Evolutionary conservation across 2,113 vertebrate species (phyloP).

Genomic region (Thalassoma bifasciatum): DNA sequence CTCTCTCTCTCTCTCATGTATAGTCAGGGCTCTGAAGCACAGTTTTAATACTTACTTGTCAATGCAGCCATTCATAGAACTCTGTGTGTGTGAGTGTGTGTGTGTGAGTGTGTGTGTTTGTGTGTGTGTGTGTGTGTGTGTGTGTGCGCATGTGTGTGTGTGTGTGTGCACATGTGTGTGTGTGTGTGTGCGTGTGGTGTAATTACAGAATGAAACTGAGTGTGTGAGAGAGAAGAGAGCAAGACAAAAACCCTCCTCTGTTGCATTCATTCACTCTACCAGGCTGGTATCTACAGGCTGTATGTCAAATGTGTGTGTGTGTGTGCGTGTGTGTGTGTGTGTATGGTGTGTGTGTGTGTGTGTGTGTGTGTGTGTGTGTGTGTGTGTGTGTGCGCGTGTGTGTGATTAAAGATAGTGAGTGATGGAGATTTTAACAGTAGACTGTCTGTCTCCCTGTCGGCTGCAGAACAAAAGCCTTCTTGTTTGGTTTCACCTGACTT

Average conservation of each 20-base stretch:
- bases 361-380: slow-evolving; percentile 19
- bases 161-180: neutral
- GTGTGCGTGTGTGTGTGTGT: slow-evolving; percentile 20
- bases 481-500: slow-evolving; percentile 69
- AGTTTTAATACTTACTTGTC: slow-evolving; percentile 14
- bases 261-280: slow-evolving; percentile 7
- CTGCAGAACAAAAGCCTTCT: slow-evolving; percentile 49
- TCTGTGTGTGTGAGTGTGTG: neutral
- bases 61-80: slow-evolving; percentile 42
- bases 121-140: neutral
- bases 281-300: neutral
- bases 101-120: too few species aligned
- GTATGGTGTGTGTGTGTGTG: slow-evolving; percentile 9
- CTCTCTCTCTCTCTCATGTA: too few species aligned
- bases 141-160: neutral
- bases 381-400: neutral
- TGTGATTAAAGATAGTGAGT: slow-evolving; percentile 68
- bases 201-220: slow-evolving; percentile 15
- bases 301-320: slow-evolving; percentile 12
- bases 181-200: neutral
- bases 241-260: slow-evolving; percentile 39
- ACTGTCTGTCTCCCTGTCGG: slow-evolving; percentile 41
- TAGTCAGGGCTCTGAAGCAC: too few species aligned
- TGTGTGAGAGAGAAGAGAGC: neutral
- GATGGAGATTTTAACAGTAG: slow-evolving; percentile 66